Evolutionary conservation across 1,140 invertebrate genomes (phyloP).

Genomic region (Scylla paramamosain): DNA sequence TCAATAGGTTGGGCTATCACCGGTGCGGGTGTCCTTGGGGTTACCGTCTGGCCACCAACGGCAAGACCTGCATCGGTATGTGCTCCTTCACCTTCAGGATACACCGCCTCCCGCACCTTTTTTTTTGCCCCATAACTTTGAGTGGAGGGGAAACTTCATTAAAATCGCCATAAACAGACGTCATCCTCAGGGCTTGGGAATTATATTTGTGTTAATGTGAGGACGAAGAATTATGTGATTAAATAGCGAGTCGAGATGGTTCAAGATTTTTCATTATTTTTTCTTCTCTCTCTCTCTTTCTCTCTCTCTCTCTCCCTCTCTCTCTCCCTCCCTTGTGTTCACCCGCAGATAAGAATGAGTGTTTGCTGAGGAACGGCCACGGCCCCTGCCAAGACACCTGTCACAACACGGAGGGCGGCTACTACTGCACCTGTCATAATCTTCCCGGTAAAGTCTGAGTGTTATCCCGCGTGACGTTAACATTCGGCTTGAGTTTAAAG

Average conservation of each 20-base stretch:
- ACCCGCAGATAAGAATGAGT: conserved; percentile 84
- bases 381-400: conserved; percentile 85
- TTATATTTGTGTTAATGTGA: neutral
- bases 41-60: conserved; percentile 81
- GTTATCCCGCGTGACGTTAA: neutral
- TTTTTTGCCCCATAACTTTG: neutral
- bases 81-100: conserved; percentile 73
- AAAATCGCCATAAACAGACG: neutral
- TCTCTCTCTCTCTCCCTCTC: too few relatives aligned
- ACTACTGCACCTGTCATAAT: conserved; percentile 77
- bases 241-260: neutral
- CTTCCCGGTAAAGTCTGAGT: conserved; percentile 50
- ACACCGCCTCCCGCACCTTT: neutral
- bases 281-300: too few relatives aligned
- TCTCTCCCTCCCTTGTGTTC: neutral
- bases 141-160: neutral
- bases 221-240: neutral
- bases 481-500: neutral
- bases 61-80: conserved; percentile 86
- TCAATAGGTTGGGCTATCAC: conserved; percentile 80
- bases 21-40: conserved; percentile 80
- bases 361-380: conserved; percentile 84
- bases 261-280: too few relatives aligned
- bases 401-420: conserved; percentile 77
- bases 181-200: neutral